Conservation (phyloP, 2,888 invertebrate species). For the Eilema griseolum region DNA sequence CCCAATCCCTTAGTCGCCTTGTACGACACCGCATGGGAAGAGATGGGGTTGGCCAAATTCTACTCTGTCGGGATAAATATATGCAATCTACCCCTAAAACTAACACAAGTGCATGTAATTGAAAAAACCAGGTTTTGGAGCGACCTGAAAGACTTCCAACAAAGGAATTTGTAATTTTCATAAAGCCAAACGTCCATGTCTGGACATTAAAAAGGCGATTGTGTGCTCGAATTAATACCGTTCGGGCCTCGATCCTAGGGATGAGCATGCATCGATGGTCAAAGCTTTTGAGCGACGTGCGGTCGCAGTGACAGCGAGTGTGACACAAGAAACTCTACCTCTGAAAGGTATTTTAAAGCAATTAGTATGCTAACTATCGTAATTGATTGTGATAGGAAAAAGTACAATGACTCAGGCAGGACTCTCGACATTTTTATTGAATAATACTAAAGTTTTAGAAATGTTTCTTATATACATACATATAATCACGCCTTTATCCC, state of each 20-base stretch:
- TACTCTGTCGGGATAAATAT: no score
- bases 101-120: not conserved
- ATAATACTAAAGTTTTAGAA: no score
- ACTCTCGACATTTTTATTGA: no score
- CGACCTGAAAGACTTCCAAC: conserved; percentile 38
- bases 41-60: no score
- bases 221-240: conserved; percentile 49
- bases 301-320: conserved; percentile 14
- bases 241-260: conserved; percentile 42
- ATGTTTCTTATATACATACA: no score
- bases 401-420: no score
- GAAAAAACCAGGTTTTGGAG: conserved; percentile 22
- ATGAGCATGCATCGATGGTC: conserved; percentile 54
- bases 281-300: conserved; percentile 34
- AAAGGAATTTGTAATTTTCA: conserved; percentile 53
- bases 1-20: no score
- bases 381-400: no score
- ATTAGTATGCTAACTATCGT: no score
- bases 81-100: not conserved
- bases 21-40: no score
- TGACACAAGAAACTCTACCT: not conserved
- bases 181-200: conserved; percentile 37
- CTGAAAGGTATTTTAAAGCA: no score
- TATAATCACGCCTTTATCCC: no score
- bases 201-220: conserved; percentile 54